phyloP scores from a whole-genome alignment of 2,113 vertebrate species.

The Hylia prasina region DNA sequence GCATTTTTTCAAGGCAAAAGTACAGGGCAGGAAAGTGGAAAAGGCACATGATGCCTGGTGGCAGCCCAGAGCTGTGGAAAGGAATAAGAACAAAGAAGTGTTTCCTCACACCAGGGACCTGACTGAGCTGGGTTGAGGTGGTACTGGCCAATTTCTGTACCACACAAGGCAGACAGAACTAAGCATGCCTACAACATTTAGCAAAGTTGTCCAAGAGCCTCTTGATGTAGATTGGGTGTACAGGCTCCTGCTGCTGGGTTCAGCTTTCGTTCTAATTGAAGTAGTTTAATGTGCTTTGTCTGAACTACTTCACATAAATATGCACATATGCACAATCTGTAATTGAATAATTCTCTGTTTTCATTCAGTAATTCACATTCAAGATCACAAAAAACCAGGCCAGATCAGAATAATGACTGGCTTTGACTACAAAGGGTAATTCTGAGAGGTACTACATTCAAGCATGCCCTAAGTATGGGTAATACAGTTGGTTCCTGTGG shows the following conservation, averaged over 20 bases:
- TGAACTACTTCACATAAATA: neutral
- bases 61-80: neutral
- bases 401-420: neutral
- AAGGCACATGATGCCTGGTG: neutral
- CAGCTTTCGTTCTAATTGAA: neutral
- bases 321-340: neutral
- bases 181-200: neutral
- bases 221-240: neutral
- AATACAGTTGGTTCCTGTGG: neutral
- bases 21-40: neutral
- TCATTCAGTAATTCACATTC: neutral
- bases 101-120: neutral
- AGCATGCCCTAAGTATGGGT: neutral
- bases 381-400: neutral
- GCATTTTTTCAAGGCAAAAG: neutral
- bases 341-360: neutral
- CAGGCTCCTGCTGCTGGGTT: neutral
- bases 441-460: neutral
- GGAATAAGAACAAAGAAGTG: neutral
- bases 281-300: neutral
- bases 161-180: neutral
- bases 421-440: conserved; percentile 25
- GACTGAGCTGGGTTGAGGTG: neutral
- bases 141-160: neutral
- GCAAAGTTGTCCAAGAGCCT: neutral